Evolutionary conservation across 2,888 invertebrate species (phyloP), one percentile per base, ranked within the genome.

Genomic region (Phaedon cochleariae): DNA sequence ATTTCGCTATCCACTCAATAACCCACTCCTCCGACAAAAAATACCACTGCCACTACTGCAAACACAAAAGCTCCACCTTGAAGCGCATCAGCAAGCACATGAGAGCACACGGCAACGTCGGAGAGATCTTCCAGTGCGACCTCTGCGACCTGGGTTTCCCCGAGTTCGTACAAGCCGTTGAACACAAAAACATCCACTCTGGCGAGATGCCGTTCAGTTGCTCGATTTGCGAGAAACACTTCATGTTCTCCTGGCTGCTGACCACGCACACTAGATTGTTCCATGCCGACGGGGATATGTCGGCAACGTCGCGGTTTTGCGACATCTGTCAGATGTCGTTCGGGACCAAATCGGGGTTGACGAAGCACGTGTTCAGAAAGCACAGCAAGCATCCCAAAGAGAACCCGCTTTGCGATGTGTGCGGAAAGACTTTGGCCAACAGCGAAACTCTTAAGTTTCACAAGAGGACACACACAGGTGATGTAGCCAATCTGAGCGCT

Each of bases 211-310:
- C 81, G 1, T 80, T 77, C 65, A 70, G 74, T 18, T 83, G 83
- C 60, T 85, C 86, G 37, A 77, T 84, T 1, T 88, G 88, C 64
- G 87, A 86, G 6, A 76, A 74, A 51, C 70, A 75, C 62, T 76
- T 76, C 49, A 76, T 76, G 76, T 76, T 75, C 59, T 76, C 76
- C 6, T 76, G 76, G 76, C 53, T 74, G 57, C 55, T 72, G 85
- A 87, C 63, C 85, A 87, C 65, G 71, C 85, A 17, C 86, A 87
- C 62, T 85, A 53, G 72, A 9, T 22, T 70, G 6, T 67, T 68
- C 22, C 72, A 72, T 45, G 59, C 65, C 17, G 62, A 64, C 21
- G 54, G 57, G 9, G 59, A 58, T 15, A 54, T 59, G 4, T 67
- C 67, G 48, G 62, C 66, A 0, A 48, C 59, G 5, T 51, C 45